Evolutionary conservation across 92 coral and sea anemone species (phyloP).

Genomic region (Plumapathes pennacea): DNA sequence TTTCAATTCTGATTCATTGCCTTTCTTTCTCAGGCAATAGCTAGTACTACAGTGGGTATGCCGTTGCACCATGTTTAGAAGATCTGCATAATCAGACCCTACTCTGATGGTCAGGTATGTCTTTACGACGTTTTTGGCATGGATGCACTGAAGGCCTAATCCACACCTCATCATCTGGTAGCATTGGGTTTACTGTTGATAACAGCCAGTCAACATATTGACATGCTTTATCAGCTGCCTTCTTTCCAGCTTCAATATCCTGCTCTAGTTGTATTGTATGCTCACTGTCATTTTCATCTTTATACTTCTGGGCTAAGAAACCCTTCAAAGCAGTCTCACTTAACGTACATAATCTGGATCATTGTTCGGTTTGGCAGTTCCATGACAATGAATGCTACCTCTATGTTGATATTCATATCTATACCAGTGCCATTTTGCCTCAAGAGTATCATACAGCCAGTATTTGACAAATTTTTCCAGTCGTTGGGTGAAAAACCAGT

Average conservation of each 20-base stretch:
- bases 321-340: slow-evolving; percentile 35
- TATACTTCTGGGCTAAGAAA: slow-evolving; percentile 50
- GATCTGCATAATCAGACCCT: slow-evolving; percentile 49
- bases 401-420: slow-evolving; percentile 36
- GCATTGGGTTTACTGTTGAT: slow-evolving; percentile 55
- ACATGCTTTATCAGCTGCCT: slow-evolving; percentile 53
- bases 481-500: slow-evolving; percentile 52
- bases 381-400: slow-evolving; percentile 43
- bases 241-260: slow-evolving; percentile 45
- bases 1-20: slow-evolving; percentile 23
- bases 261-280: slow-evolving; percentile 35
- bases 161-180: too few species aligned
- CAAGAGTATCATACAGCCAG: slow-evolving; percentile 49
- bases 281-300: slow-evolving; percentile 36
- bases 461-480: slow-evolving; percentile 46
- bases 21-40: slow-evolving; percentile 39
- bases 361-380: slow-evolving; percentile 35
- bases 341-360: slow-evolving; percentile 25
- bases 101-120: slow-evolving; percentile 43
- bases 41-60: slow-evolving; percentile 50
- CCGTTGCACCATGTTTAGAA: slow-evolving; percentile 54
- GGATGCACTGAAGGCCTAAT: slow-evolving; percentile 30
- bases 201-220: slow-evolving; percentile 58
- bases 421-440: slow-evolving; percentile 48
- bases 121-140: slow-evolving; percentile 26